Base-by-base conservation (phyloP, 2,797 vertebrate species). In the Gymnocypris eckloni region DNA sequence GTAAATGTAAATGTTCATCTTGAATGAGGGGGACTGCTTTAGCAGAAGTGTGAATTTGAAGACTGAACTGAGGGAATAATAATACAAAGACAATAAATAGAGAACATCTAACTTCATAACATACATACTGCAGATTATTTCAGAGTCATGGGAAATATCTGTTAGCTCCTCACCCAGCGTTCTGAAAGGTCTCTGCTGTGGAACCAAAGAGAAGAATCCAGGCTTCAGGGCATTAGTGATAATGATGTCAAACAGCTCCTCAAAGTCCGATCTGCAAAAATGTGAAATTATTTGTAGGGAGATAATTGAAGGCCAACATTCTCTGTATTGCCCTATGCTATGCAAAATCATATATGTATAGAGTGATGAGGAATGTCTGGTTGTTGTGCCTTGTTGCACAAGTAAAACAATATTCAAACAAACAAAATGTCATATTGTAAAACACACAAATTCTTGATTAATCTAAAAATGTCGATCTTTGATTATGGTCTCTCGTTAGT, bases 221-320 rank as follows among this genome's bases (percentile, higher is more conserved):
- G 98, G 98, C 91, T 99, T 99, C 91, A 99, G 91, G 87, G 98
- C 97, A 13, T 99, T 99, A 75, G 98, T 98, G 92, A 99, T 97
- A 90, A 98, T 95, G 90, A 98, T 87, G 50, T 98, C 97, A 95
- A 99, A 99, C 89, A 98, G 94, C 81, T 97, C 97, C 91, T 97
- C 96, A 28, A 97, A 99, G 90, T 98, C 96, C 87, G 93, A 95
- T 92, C 98, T 99, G 92, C 39, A 92, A 94, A 59, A 22, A 18
- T 4, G 0, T 4, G 5, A 79, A 37, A 22, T 54, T 4, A 54
- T 77, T 37, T 76, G 16, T 20, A 54, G 0, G 16, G 9, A 37
- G 43, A 73, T 41, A 41, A 1, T 8, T 66, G 69, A 71, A 45
- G 9, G 25, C 8, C 25, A 52, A 11, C 10, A 50, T 28, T 33